phyloP scores from a whole-genome alignment of 2,888 invertebrate species.

The Zonitis immaculata region DNA sequence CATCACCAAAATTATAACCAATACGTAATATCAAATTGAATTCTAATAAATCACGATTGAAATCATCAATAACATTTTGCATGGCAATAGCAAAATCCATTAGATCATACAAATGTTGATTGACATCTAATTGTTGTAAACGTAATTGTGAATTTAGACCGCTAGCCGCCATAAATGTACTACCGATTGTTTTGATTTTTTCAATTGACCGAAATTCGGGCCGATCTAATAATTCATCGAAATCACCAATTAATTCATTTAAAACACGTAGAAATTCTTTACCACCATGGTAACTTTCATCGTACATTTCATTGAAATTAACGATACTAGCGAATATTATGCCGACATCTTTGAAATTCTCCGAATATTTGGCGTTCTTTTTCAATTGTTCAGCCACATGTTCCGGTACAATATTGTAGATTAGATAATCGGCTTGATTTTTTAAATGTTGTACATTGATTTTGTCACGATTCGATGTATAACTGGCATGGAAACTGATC shows the following conservation, averaged over 20 bases:
- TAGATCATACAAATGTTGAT: constrained; percentile 78
- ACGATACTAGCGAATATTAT: constrained; percentile 96
- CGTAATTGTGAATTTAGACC: constrained; percentile 82
- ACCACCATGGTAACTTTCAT: constrained; percentile 92
- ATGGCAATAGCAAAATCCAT: constrained; percentile 92
- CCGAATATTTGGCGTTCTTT: constrained; percentile 88
- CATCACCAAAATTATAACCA: constrained; percentile 91
- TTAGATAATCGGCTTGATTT: constrained; percentile 93
- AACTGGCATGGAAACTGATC: constrained; percentile 88
- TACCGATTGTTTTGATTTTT: constrained; percentile 96
- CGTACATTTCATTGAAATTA: constrained; percentile 97
- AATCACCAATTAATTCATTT: constrained; percentile 94
- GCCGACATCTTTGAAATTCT: constrained; percentile 87
- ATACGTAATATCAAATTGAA: constrained; percentile 83
- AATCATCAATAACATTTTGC: constrained; percentile 81
- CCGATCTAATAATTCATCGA: constrained; percentile 84
- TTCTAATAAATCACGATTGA: constrained; percentile 84
- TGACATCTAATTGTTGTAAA: constrained; percentile 61
- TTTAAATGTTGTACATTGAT: constrained; percentile 85
- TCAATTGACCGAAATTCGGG: constrained; percentile 83
- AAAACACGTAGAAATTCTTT: constrained; percentile 91
- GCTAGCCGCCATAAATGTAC: constrained; percentile 96
- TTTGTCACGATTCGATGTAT: constrained; percentile 84
- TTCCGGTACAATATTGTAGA: constrained; percentile 95
- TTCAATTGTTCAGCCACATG: constrained; percentile 93